These are phyloP conservation scores for Trachemys scripta DNA, from an alignment of 2,113 vertebrate genomes.

Conservation along the genomic window DNA sequence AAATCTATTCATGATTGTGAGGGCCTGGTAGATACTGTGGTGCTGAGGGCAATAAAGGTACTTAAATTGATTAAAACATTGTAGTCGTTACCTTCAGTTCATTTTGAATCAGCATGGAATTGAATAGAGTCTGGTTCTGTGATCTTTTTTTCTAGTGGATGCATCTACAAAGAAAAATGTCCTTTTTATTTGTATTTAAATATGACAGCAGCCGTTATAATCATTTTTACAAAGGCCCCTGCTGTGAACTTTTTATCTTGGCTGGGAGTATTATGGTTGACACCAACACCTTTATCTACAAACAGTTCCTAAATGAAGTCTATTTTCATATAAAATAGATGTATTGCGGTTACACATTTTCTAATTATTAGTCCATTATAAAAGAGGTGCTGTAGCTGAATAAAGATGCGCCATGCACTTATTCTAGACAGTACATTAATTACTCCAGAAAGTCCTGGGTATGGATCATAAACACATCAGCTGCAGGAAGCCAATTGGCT, in stretches of 20 bases:
- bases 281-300: background rate
- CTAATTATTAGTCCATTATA: background rate
- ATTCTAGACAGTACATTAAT: background rate
- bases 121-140: background rate
- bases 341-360: background rate
- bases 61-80: background rate
- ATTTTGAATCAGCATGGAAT: slow-evolving; percentile 13
- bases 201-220: background rate
- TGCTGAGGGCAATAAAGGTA: background rate
- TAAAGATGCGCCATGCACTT: background rate
- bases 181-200: slow-evolving; percentile 30
- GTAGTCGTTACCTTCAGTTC: background rate
- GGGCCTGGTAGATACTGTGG: background rate
- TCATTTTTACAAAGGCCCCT: background rate
- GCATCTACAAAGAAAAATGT: background rate
- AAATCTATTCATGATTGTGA: background rate
- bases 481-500: slow-evolving; percentile 20
- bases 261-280: background rate
- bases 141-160: slow-evolving; percentile 3
- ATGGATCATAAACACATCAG: background rate
- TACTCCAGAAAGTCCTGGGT: background rate
- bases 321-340: background rate
- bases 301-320: background rate
- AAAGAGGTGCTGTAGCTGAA: background rate
- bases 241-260: background rate